Evolutionary conservation across 2,113 vertebrate species (phyloP).

Genomic region (Nycticryphes semicollaris): DNA sequence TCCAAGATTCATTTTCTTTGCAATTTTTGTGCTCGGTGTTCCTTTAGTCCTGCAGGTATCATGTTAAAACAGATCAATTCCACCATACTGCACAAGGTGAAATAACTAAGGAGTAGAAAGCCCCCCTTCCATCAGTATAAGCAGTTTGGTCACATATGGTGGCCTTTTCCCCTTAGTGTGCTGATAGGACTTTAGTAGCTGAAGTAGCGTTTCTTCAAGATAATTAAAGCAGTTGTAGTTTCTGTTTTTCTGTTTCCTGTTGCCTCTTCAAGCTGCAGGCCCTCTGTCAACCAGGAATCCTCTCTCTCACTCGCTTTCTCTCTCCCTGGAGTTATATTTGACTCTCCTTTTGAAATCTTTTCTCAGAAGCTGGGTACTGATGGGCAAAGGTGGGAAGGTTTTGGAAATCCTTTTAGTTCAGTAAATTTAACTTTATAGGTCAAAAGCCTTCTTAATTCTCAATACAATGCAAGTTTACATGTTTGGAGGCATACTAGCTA

Average conservation of each 20-base stretch:
- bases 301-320: not conserved
- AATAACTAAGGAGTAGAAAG: not conserved
- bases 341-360: not conserved
- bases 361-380: not conserved
- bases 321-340: not conserved
- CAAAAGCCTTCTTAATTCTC: not conserved
- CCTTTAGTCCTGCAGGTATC: not conserved
- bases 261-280: not conserved
- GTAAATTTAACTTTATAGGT: not conserved
- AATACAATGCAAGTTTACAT: not conserved
- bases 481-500: not conserved
- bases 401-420: not conserved
- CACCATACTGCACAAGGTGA: not conserved
- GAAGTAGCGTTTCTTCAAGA: not conserved
- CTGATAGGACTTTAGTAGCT: not conserved
- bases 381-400: not conserved
- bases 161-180: not conserved
- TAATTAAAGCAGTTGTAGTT: not conserved
- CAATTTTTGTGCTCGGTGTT: not conserved
- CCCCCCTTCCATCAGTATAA: not conserved
- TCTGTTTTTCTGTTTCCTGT: not conserved
- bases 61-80: constrained; percentile 4
- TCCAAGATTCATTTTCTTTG: constrained; percentile 20
- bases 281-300: not conserved
- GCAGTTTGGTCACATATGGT: not conserved